Evolutionary conservation across 2,888 invertebrate species (phyloP), one percentile per base, ranked within the genome.

Genomic region (Caenorhabditis sp.): DNA sequence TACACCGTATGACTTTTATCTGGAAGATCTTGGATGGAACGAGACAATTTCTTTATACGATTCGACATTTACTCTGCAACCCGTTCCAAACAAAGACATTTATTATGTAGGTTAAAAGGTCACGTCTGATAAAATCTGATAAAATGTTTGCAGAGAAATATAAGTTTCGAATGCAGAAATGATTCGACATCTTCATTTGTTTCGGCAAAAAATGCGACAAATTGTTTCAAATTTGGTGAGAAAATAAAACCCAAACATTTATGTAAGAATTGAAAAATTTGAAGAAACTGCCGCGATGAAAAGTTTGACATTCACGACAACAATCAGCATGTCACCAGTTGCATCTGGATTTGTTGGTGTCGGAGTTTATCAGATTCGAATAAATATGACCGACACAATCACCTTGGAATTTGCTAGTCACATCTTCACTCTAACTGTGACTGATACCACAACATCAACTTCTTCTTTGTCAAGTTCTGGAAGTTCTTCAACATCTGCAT

Each of bases 341-440:
- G 23, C 58, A 0, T 17, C 23, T 0, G 66, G 58, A 31, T 31
- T 71, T 61, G 53, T 60, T 12, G 50, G 64, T 19, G 36, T 66
- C 12, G 67, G 71, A 60, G 27, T 23, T 17, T 67, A 63, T 49
- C 58, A 72, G n/a, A 62, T 61, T 24, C 17, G 61, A 4, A 72
- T 72, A n/a, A 67, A 55, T 24, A 26, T 67, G 12, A 72, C 64
- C 14, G 43, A 67, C 37, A 17, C 26, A 17, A 0, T 49, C 1
- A 58, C 66, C 37, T 19, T n/a, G 0, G 64, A 67, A 37, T 37
- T 55, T 19, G 72, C 72, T 3, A 63, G 37, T 23, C 72, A 72
- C 21, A 27, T 58, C 6, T 61, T 72, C 58, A 72, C 58, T 26
- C 36, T 72, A n/a, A 59, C 51, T 55, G 60, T 72, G 14, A 21